Evolutionary conservation across 2,888 invertebrate species (phyloP).

Genomic region (Hedya salicella): DNA sequence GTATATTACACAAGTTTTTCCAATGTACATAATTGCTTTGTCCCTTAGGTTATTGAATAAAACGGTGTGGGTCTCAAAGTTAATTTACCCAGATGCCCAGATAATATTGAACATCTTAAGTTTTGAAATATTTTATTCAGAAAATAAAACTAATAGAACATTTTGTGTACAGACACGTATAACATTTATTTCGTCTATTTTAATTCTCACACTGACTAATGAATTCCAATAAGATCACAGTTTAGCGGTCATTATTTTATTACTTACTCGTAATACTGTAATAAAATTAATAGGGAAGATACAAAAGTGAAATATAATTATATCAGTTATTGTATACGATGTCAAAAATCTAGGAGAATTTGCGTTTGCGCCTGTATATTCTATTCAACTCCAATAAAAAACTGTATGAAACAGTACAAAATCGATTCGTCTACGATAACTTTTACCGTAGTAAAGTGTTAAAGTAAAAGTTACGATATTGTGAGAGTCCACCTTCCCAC

Average conservation of each 20-base stretch:
- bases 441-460: no score
- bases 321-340: constrained; percentile 19
- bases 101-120: no score
- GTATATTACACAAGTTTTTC: no score
- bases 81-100: neutral
- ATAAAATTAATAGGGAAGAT: neutral
- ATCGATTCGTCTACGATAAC: no score
- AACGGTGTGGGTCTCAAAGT: no score
- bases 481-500: no score
- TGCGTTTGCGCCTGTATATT: neutral
- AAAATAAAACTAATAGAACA: neutral
- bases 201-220: neutral
- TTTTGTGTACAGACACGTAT: constrained; percentile 17
- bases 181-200: constrained; percentile 5
- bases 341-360: constrained; percentile 24
- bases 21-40: no score
- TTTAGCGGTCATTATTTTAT: neutral
- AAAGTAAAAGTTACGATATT: no score
- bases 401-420: no score
- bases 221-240: constrained; percentile 29
- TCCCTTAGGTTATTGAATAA: no score
- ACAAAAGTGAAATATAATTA: constrained; percentile 15
- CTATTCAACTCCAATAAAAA: neutral
- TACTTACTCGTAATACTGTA: constrained; percentile 2
- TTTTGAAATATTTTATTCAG: neutral